These are phyloP conservation scores for Anisognathus igniventris DNA, from an alignment of 2,797 vertebrate species.

Conservation along the genomic window DNA sequence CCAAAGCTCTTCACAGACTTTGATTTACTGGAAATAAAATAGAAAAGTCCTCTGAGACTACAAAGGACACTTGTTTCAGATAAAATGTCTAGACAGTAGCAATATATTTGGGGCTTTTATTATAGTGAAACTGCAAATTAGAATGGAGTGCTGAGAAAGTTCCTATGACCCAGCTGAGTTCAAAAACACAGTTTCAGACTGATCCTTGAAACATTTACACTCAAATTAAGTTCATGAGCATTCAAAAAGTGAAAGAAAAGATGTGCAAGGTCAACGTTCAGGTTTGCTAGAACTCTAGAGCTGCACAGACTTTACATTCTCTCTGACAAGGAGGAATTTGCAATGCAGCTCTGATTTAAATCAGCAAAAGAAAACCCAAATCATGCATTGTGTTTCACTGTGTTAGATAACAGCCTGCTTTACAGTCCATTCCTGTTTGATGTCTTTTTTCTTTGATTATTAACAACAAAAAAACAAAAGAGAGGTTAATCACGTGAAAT, in stretches of 20 bases:
- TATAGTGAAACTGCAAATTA: conserved; percentile 83
- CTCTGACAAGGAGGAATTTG: conserved; percentile 17
- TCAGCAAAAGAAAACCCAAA: not conserved
- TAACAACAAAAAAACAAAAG: not conserved
- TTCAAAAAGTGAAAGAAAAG: conserved; percentile 48
- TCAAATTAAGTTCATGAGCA: conserved; percentile 65
- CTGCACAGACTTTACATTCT: conserved; percentile 16
- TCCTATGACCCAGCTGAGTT: conserved; percentile 77
- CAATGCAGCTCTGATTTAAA: conserved; percentile 9
- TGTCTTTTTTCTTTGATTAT: not conserved
- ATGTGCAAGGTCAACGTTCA: conserved; percentile 37
- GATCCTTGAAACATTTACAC: conserved; percentile 62
- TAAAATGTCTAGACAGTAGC: conserved; percentile 85
- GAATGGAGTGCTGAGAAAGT: conserved; percentile 77
- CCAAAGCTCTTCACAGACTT: conserved; percentile 83
- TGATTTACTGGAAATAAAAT: conserved; percentile 99
- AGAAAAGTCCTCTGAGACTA: conserved; percentile 86
- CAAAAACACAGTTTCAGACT: conserved; percentile 67
- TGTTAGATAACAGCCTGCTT: not conserved
- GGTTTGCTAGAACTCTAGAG: conserved; percentile 29
- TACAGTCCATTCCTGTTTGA: not conserved
- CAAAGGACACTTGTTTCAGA: conserved; percentile 86
- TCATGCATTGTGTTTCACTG: not conserved
- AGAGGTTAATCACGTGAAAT: not conserved
- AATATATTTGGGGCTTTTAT: conserved; percentile 85